Conservation (phyloP, 2,797 vertebrate genomes). For the Pogonophryne albipinna region DNA sequence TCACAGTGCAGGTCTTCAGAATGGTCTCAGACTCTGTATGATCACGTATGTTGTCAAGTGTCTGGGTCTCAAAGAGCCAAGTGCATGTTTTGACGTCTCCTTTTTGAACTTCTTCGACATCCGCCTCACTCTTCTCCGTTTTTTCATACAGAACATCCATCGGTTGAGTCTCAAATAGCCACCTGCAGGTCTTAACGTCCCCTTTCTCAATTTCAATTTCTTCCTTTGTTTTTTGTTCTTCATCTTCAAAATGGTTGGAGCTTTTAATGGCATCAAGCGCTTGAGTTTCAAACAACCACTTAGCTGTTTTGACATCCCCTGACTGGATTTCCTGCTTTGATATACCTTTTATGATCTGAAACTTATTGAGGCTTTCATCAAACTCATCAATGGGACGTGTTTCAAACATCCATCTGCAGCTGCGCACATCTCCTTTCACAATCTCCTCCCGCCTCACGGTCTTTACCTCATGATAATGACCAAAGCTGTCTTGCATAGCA, state of each 20-base stretch:
- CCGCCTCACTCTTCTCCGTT: slow-evolving; percentile 77
- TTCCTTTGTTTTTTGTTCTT: slow-evolving; percentile 81
- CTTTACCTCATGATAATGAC: slow-evolving; percentile 93
- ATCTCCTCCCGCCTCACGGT: slow-evolving; percentile 94
- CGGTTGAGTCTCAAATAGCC: slow-evolving; percentile 95
- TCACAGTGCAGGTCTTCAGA: slow-evolving; percentile 86
- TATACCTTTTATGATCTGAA: slow-evolving; percentile 94
- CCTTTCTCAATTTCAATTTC: slow-evolving; percentile 87
- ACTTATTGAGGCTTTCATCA: slow-evolving; percentile 91
- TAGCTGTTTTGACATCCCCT: slow-evolving; percentile 94
- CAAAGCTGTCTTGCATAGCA: slow-evolving; percentile 92
- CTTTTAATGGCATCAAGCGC: slow-evolving; percentile 91
- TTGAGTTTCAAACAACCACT: slow-evolving; percentile 97
- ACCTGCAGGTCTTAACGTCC: slow-evolving; percentile 92
- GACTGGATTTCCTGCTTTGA: slow-evolving; percentile 93
- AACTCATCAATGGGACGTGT: slow-evolving; percentile 94
- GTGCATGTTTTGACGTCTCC: slow-evolving; percentile 95
- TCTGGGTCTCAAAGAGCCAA: slow-evolving; percentile 94
- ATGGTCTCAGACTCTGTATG: slow-evolving; percentile 84
- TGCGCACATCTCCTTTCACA: slow-evolving; percentile 91
- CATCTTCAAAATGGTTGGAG: slow-evolving; percentile 84
- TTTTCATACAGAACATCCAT: slow-evolving; percentile 94
- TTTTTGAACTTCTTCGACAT: slow-evolving; percentile 86
- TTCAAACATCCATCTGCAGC: slow-evolving; percentile 96
- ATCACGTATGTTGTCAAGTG: slow-evolving; percentile 91